Conservation (phyloP, 2,113 vertebrate species). For the Sorex araneus region DNA sequence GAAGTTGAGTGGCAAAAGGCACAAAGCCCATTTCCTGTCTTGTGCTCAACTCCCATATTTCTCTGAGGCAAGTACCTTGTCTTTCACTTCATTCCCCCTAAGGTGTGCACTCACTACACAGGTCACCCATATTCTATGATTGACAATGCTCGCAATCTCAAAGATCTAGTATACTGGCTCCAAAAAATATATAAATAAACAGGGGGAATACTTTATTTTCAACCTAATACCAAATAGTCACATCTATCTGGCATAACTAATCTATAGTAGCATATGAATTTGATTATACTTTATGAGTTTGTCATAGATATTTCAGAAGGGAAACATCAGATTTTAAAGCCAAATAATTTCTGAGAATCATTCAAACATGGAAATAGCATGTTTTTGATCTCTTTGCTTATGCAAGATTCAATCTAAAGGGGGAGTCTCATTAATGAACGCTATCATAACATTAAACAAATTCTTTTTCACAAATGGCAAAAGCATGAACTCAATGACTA, state of each 20-base stretch:
- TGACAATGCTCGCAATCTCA: not conserved
- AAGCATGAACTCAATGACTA: constrained; percentile 6
- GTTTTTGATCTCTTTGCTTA: constrained; percentile 32
- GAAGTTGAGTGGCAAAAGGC: not conserved
- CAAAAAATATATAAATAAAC: not conserved
- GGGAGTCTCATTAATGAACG: not conserved
- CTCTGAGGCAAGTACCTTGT: constrained; percentile 2
- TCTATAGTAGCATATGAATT: not conserved
- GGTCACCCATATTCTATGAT: not conserved
- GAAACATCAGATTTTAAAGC: constrained; percentile 47
- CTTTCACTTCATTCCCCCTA: not conserved
- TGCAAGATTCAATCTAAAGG: constrained; percentile 25
- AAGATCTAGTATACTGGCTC: not conserved
- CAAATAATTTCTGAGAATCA: constrained; percentile 23
- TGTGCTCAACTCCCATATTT: not conserved
- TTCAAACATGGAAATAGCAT: constrained; percentile 1
- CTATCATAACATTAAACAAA: constrained; percentile 35
- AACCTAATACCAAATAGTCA: not conserved
- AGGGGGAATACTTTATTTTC: constrained; percentile 23
- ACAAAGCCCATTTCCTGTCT: constrained; percentile 18
- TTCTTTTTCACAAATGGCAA: constrained; percentile 34
- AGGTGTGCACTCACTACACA: not conserved
- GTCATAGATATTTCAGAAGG: constrained; percentile 35
- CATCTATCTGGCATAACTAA: constrained; percentile 12
- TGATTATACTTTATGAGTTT: not conserved